Conservation (phyloP, 2,113 vertebrate species). For the Oreochromis tanganicae region DNA sequence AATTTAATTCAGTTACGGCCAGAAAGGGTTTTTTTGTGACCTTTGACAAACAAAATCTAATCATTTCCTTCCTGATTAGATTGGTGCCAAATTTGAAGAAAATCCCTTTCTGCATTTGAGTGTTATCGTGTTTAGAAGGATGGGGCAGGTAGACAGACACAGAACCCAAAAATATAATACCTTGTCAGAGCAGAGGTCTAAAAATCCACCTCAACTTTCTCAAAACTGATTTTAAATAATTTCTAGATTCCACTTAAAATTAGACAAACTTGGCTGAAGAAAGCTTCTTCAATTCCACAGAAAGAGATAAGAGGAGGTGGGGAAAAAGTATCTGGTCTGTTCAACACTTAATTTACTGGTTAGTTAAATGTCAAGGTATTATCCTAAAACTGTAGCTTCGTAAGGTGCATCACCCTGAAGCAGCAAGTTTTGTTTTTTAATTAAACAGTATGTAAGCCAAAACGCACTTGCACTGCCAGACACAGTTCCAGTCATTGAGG, state of each 20-base stretch:
- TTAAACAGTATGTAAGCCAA: not conserved
- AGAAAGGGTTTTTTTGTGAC: not conserved
- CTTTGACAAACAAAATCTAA: not conserved
- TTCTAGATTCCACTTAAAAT: not conserved
- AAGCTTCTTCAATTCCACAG: not conserved
- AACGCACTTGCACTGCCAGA: constrained; percentile 97
- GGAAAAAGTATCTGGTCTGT: not conserved
- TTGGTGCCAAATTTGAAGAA: not conserved
- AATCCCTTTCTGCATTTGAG: not conserved
- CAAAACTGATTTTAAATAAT: not conserved
- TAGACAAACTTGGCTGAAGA: not conserved
- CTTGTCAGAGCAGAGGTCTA: not conserved
- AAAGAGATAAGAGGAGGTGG: not conserved
- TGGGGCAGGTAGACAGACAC: not conserved
- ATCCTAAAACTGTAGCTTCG: not conserved
- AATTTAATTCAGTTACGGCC: not conserved
- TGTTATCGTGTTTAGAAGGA: not conserved
- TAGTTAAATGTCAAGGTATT: not conserved
- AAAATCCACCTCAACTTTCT: not conserved
- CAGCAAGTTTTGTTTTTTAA: not conserved
- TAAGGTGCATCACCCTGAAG: not conserved
- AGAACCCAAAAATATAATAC: not conserved
- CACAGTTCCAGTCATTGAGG: constrained; percentile 94
- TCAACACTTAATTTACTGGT: not conserved
- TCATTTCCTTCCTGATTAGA: not conserved